phyloP scores from a whole-genome alignment of 2,797 vertebrate species.

The Monodelphis domestica region DNA sequence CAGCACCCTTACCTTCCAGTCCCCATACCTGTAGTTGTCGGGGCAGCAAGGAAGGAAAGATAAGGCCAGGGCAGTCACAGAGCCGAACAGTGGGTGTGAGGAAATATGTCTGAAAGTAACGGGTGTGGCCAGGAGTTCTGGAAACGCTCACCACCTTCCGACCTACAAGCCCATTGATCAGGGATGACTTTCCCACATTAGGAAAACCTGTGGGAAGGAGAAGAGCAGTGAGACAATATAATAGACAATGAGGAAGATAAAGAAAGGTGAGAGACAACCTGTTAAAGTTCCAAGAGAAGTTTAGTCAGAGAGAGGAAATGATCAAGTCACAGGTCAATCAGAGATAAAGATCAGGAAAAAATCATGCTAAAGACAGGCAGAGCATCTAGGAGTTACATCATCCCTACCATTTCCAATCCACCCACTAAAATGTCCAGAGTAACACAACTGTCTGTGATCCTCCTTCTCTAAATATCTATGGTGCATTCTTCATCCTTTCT shows the following conservation, averaged over 20 bases:
- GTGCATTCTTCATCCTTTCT: not conserved
- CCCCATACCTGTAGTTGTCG: conserved; percentile 90
- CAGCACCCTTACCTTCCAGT: not conserved
- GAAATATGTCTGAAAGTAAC: conserved; percentile 98
- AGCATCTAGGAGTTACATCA: not conserved
- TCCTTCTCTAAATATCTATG: not conserved
- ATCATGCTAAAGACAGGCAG: not conserved
- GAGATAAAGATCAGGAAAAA: not conserved
- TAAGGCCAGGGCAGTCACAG: conserved; percentile 95
- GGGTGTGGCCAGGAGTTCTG: conserved; percentile 95
- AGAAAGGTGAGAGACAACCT: not conserved
- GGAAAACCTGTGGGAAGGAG: conserved; percentile 88
- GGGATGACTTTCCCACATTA: conserved; percentile 95
- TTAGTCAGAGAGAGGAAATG: not conserved
- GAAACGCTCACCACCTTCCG: conserved; percentile 95
- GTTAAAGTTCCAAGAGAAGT: not conserved
- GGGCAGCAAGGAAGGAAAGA: conserved; percentile 91
- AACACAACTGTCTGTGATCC: not conserved
- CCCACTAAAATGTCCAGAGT: not conserved
- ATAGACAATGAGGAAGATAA: not conserved
- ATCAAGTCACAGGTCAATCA: not conserved
- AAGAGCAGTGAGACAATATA: not conserved
- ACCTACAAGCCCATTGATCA: conserved; percentile 94
- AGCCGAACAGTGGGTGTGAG: conserved; percentile 93
- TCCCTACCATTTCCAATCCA: not conserved